These are phyloP conservation scores for Drosophila fulvimacula DNA, from an alignment of 2,888 invertebrate genomes.

Conservation along the genomic window DNA sequence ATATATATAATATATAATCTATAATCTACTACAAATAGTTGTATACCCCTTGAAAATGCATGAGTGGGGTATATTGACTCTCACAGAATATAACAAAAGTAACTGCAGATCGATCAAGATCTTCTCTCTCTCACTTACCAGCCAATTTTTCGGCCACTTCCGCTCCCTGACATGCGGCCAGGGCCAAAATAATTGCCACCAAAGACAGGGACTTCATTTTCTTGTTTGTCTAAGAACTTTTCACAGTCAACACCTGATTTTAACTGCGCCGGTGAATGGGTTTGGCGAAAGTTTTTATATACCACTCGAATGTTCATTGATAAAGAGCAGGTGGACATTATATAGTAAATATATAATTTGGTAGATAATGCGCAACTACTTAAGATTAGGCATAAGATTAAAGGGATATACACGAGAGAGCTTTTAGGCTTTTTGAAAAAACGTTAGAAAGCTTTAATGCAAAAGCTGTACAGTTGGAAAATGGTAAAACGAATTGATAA, in stretches of 20 bases:
- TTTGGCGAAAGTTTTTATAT: constrained; percentile 49
- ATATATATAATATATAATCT: too few species aligned
- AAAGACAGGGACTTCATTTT: constrained; percentile 56
- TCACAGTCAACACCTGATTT: constrained; percentile 15
- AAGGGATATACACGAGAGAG: neutral
- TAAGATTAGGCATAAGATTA: constrained; percentile 34
- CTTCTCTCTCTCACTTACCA: constrained; percentile 38
- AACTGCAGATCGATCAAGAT: too few species aligned
- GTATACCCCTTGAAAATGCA: neutral
- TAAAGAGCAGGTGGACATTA: constrained; percentile 37
- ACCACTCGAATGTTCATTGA: constrained; percentile 26
- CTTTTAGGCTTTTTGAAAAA: neutral
- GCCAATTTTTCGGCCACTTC: constrained; percentile 40
- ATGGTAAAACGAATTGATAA: neutral
- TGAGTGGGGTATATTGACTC: neutral
- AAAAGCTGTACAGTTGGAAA: constrained; percentile 18
- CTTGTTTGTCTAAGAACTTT: constrained; percentile 9
- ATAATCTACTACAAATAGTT: neutral
- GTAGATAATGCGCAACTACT: constrained; percentile 29
- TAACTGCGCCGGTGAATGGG: constrained; percentile 26
- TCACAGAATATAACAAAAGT: too few species aligned
- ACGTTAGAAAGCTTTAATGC: neutral
- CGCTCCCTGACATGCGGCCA: constrained; percentile 46
- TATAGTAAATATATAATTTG: constrained; percentile 45
- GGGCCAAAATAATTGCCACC: constrained; percentile 37